A percentile compares a stretch with the other conserved stretches of the same genome.
Conservation (phyloP, 1,140 invertebrate genomes). For the Nomia melanderi region DNA sequence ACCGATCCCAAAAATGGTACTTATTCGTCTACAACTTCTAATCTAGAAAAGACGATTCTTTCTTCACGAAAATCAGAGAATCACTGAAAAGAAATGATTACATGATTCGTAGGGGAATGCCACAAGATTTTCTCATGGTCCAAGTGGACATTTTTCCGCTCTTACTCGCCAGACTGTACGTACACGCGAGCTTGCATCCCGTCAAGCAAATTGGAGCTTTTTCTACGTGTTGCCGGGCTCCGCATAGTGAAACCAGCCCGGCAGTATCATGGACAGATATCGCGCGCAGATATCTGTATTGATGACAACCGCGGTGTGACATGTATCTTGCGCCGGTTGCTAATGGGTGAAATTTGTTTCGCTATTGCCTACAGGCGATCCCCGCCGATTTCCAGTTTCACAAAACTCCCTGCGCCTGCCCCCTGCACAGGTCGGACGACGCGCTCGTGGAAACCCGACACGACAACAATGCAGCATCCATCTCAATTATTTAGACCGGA, state of each 20-base stretch:
- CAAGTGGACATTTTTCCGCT: too few species aligned
- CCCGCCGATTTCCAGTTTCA: constrained; percentile 58
- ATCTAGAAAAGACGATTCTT: too few species aligned
- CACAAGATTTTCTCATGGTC: too few species aligned
- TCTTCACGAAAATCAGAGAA: too few species aligned
- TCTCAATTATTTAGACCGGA: constrained; percentile 56
- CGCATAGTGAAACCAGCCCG: neutral
- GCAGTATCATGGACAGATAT: constrained; percentile 26
- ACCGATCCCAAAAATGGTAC: too few species aligned
- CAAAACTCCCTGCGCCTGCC: constrained; percentile 14
- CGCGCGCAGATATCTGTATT: constrained; percentile 65
- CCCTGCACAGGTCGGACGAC: constrained; percentile 6
- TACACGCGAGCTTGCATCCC: neutral
- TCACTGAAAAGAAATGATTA: too few species aligned
- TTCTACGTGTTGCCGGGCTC: neutral
- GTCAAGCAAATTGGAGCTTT: constrained; percentile 44
- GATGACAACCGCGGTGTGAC: constrained; percentile 59
- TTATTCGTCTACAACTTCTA: too few species aligned
- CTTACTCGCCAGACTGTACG: too few species aligned
- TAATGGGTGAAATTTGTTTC: constrained; percentile 67
- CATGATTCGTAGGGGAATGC: too few species aligned
- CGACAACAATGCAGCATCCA: constrained; percentile 54
- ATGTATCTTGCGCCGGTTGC: constrained; percentile 51
- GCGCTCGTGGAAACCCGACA: constrained; percentile 44
- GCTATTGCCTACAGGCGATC: constrained; percentile 58